Evolutionary conservation across 2,113 vertebrate species (phyloP).

Genomic region (Oostethus manadensis): DNA sequence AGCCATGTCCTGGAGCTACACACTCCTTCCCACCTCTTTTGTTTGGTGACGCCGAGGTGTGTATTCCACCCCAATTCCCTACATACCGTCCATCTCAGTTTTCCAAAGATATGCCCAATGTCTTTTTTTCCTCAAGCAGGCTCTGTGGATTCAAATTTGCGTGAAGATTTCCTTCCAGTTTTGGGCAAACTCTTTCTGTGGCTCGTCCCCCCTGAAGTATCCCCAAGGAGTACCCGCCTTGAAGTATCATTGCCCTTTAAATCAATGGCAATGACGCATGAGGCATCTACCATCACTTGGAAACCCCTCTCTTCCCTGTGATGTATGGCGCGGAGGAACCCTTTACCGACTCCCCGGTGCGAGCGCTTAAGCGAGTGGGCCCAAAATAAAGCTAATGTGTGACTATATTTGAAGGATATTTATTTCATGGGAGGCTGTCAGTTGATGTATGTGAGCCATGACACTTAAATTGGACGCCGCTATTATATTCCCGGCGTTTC

Average conservation of each 20-base stretch:
- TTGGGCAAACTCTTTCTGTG: not conserved
- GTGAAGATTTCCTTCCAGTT: no score
- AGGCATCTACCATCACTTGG: not conserved
- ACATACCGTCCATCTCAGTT: no score
- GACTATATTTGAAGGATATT: constrained; percentile 2
- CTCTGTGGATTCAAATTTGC: no score
- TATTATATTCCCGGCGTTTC: constrained; percentile 19
- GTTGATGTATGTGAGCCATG: not conserved
- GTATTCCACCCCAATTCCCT: no score
- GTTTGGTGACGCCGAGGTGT: no score
- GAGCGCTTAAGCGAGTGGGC: not conserved
- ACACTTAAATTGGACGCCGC: constrained; percentile 13
- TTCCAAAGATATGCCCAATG: no score
- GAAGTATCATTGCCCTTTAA: not conserved
- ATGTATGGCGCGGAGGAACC: not conserved
- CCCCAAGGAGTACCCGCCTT: not conserved
- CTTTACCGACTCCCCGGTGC: not conserved
- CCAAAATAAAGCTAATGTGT: not conserved
- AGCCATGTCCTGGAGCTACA: no score
- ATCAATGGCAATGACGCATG: not conserved
- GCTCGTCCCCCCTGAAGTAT: not conserved
- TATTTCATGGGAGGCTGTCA: not conserved
- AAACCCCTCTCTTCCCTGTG: not conserved
- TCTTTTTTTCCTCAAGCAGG: no score
- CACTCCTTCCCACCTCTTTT: no score